Evolutionary conservation across 92 coral and sea anemone genomes (phyloP), one percentile per base, ranked within the genome.

Genomic region (Chrysogorgia sp.): DNA sequence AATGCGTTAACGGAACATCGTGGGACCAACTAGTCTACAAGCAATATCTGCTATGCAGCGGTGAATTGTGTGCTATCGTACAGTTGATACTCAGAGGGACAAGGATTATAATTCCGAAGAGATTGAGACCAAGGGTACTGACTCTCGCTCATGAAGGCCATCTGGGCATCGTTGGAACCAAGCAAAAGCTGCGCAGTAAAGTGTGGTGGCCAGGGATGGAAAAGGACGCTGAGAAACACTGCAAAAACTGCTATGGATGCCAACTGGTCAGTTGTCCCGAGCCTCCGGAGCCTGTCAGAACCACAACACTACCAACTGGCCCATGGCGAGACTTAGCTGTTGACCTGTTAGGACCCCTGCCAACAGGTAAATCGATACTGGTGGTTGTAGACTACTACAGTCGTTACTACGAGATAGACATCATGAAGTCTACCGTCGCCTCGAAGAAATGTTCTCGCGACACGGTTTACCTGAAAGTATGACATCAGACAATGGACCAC

Each of bases 141-240:
- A 31, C 62, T 55, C 41, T 82, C 37, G 86, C 80, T 8, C 63
- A 58, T 49, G 77, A 70, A 21, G 77, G 77, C 20, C 35, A 70
- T 31, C 22, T 70, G 33, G 77, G 61, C 9, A 21, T 70, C 1
- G 81, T 53, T 14, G 71, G 82, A 17, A 77, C 84, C 10, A 82
- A 86, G 60, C 81, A 84, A 82, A 84, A 85, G 29, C 75, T 85
- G 43, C 57, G 85, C 21, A 85, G 72, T 63, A 81, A 85, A 71
- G 87, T 76, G 30, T 82, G 86, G 85, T 86, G 90, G 90, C 84
- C 90, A 3, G 86, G 90, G 15, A 58, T 82, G 63, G 84, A 86
- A 20, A 83, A 79, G 58, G 82, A 75, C 3, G 88, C 79, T 40
- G 88, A 87, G 55, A 75, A 81, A 52, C 67, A 71, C 32, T 83